Base-by-base conservation (phyloP, 2,888 invertebrate genomes). In the Phorcus lineatus region DNA sequence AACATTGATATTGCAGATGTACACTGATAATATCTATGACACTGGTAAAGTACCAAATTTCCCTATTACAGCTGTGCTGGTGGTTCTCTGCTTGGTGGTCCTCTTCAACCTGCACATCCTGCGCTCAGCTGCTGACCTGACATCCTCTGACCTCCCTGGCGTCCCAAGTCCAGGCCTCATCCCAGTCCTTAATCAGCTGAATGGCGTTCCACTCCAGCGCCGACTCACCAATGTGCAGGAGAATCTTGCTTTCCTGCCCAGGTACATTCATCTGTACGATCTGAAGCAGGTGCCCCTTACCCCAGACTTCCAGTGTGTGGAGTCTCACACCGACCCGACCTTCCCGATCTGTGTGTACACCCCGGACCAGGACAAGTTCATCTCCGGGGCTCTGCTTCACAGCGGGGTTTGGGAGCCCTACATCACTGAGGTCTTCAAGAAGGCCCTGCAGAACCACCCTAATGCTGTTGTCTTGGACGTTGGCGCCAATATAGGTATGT, bases 361-460 rank as follows among this genome's bases (percentile, higher is more conserved):
- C n/a, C 78, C 82, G 0, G 78, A 79, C 9, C 74, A 82, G 31
- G 91, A 91, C 80, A 85, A 84, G 57, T 90, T 85, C 80, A 90
- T 91, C 57, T 91, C 91, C 7, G 85, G 82, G 11, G 85, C 88
- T 47, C 81, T 91, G 36, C 78, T 84, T 24, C 75, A 86, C 4
- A 83, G 81, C 24, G 91, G 91, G 7, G 78, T 91, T 28, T 91
- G 91, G 91, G 91, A 92, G 80, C 91, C 90, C 11, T 82, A 87
- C 53, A 88, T 91, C 80, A 89, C 89, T 9, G 79, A 77, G 74
- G 80, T 88, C 13, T 88, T 89, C 67, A 87, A 88, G 77, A 82
- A 74, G 13, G 88, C 89, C 17, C 80, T 91, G 36, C 54, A 47
- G 11, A 80, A 78, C 16, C 84, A 84, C 77, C 85, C 85, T 4